Evolutionary conservation across 2,888 invertebrate genomes (phyloP).

Genomic region (Volucella inflata): DNA sequence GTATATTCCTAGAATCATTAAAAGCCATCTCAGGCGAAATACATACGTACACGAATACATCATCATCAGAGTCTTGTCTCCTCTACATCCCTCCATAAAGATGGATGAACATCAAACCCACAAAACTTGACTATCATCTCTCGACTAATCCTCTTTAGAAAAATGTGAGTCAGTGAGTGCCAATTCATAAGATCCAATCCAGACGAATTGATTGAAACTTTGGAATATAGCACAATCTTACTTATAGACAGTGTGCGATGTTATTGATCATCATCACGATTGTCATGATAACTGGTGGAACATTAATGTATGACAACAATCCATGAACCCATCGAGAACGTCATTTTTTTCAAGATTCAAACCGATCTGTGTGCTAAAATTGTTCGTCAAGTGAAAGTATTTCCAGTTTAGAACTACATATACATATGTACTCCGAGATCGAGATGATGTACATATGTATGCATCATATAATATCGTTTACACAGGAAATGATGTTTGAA

Average conservation of each 20-base stretch:
- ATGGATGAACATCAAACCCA: slow-evolving; percentile 32
- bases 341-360: slow-evolving; percentile 27
- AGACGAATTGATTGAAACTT: too few species aligned
- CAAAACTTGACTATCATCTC: slow-evolving; percentile 14
- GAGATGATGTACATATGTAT: slow-evolving; percentile 29
- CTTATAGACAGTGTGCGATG: neutral
- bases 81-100: neutral
- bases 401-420: slow-evolving; percentile 8
- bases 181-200: too few species aligned
- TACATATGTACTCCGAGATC: slow-evolving; percentile 13
- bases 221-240: too few species aligned
- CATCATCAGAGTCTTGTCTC: too few species aligned
- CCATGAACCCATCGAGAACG: slow-evolving; percentile 43
- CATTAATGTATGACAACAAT: slow-evolving; percentile 15
- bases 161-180: neutral
- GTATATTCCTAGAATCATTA: too few species aligned
- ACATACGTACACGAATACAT: too few species aligned
- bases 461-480: slow-evolving; percentile 17
- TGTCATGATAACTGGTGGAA: neutral
- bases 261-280: slow-evolving; percentile 6
- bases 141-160: slow-evolving; percentile 1
- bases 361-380: slow-evolving; percentile 9
- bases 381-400: slow-evolving; percentile 61
- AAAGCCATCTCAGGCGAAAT: too few species aligned
- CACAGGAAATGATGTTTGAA: slow-evolving; percentile 71